Evolutionary conservation across 2,888 invertebrate genomes (phyloP), one percentile per base, ranked within the genome.

Genomic region (Myathropa florea): DNA sequence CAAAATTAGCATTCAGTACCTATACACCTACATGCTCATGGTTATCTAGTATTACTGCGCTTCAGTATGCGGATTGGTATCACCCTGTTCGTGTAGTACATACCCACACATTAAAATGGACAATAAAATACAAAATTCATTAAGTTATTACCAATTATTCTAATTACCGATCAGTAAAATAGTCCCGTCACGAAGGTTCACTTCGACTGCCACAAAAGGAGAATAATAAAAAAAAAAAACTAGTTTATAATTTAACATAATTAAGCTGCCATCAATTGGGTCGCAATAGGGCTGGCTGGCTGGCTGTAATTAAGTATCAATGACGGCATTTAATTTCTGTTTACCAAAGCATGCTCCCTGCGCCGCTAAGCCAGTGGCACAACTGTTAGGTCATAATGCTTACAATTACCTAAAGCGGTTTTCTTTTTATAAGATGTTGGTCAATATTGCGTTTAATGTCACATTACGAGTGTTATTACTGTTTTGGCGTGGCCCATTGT

Each of bases 71-170:
- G 46, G 18, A n/a, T 21, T 18, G 18, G 46, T 46, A 46, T 46
- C 46, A 46, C 18, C 46, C 46, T 18, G 46, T 46, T 46, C 46
- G 46, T 46, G 46, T 46, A 46, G 4, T 7, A 18, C 18, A 39
- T n/a, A n/a, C 36, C 64, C 71, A 81, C 76, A 72, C 72, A 81
- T 63, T 64, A 76, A 76, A 76, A 46, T 57, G 63, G 72, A 68
- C 72, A 81, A 85, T 85, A 85, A 85, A 85, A 82, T 57, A 77
- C 33, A 77, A 82, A 77, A 36, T 82, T 85, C 77, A 85, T 85
- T 85, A 82, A 82, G 76, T 85, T 85, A 85, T 85, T 82, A 82
- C 85, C 82, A 85, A 85, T 85, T 85, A 85, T 82, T 77, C 77
- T 85, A 82, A 85, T 85, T 85, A 82, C 85, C 85, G 67, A 82